Percentiles rank a stretch among this genome's conserved stretches.
Conservation (phyloP, 2,888 invertebrate species). For the Heliconius sara region DNA sequence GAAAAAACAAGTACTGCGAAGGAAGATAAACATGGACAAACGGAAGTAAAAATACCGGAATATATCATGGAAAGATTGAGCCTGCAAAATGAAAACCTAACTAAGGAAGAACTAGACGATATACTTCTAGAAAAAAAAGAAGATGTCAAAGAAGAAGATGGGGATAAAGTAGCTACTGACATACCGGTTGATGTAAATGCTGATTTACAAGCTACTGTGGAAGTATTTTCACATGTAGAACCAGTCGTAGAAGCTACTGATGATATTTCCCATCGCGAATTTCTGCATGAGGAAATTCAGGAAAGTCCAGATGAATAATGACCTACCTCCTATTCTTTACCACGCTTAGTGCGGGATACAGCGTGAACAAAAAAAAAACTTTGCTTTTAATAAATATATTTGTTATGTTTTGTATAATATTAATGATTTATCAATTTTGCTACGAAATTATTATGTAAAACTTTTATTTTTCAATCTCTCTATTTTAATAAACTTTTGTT, state of each 20-base stretch:
- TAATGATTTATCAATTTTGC: not conserved
- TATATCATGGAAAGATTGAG: constrained; percentile 11
- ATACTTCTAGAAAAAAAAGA: constrained; percentile 25
- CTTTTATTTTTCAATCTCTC: not conserved
- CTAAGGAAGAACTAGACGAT: not conserved
- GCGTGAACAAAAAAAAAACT: not conserved
- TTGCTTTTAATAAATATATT: constrained; percentile 1
- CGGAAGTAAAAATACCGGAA: constrained; percentile 20
- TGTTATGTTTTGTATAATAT: not conserved
- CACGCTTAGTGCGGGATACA: no score
- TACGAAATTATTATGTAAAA: constrained; percentile 4
- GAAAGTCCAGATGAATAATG: constrained; percentile 39
- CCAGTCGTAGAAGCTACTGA: not conserved
- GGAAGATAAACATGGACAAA: constrained; percentile 35
- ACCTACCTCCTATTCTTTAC: not conserved
- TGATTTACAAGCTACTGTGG: not conserved
- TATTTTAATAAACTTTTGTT: constrained; percentile 2
- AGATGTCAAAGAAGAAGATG: not conserved
- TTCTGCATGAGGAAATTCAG: constrained; percentile 46
- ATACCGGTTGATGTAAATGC: not conserved
- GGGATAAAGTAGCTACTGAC: not conserved
- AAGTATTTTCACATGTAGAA: constrained; percentile 11
- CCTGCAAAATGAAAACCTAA: constrained; percentile 9
- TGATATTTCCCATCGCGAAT: constrained; percentile 19
- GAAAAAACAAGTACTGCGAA: constrained; percentile 29